Percentiles rank a stretch among this genome's conserved stretches.
phyloP scores from a whole-genome alignment of 1,140 invertebrate species.

The Ceratina australensis region DNA sequence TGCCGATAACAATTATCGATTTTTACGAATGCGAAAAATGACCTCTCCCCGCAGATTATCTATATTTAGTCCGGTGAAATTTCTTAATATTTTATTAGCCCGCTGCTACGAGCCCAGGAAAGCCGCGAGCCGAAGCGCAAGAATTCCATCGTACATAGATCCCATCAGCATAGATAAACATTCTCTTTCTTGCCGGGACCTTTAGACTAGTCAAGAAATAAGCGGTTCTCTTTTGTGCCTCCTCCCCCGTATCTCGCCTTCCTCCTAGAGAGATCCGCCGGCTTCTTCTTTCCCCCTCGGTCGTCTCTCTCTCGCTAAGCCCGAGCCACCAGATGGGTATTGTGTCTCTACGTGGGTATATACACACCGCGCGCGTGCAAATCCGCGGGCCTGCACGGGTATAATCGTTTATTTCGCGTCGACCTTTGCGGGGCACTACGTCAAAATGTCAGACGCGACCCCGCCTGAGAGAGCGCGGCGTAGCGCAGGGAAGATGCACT shows the following conservation, averaged over 20 bases:
- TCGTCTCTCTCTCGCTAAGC: background rate
- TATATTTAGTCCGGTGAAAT: background rate
- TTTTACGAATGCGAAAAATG: background rate
- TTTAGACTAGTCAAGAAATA: conserved; percentile 54
- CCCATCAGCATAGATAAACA: conserved; percentile 65
- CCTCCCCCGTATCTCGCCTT: conserved; percentile 38
- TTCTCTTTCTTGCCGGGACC: conserved; percentile 57
- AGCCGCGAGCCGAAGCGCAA: conserved; percentile 6
- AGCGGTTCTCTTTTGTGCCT: conserved; percentile 48
- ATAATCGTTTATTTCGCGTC: conserved; percentile 79
- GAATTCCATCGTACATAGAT: conserved; percentile 58
- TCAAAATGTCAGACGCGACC: conserved; percentile 79
- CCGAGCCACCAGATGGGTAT: conserved; percentile 24
- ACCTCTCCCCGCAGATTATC: conserved; percentile 6
- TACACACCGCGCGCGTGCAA: conserved; percentile 42
- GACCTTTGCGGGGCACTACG: conserved; percentile 79
- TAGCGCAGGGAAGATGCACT: conserved; percentile 70
- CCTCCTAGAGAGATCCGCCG: conserved; percentile 14
- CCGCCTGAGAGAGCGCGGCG: conserved; percentile 68
- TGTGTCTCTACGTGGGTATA: conserved; percentile 54
- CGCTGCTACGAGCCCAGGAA: background rate
- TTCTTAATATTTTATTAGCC: background rate
- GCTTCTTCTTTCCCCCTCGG: background rate
- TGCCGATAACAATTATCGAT: conserved; percentile 1
- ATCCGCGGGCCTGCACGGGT: conserved; percentile 52